These are phyloP conservation scores for Nasonia giraulti DNA, from an alignment of 1,140 invertebrate genomes.

Conservation along the genomic window DNA sequence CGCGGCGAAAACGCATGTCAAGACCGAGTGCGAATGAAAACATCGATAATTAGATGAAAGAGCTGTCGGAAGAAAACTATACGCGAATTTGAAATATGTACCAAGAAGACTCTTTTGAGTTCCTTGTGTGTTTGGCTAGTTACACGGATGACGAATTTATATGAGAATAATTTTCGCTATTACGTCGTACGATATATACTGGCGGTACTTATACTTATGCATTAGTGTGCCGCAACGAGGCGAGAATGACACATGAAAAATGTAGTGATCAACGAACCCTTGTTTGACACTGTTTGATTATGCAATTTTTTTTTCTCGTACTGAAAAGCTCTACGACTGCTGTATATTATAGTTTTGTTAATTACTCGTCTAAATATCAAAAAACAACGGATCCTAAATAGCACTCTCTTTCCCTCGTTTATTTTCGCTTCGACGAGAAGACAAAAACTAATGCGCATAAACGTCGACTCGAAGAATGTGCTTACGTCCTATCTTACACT, in stretches of 20 bases:
- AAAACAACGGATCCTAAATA: background rate
- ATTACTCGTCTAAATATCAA: background rate
- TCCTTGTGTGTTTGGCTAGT: background rate
- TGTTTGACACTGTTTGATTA: slow-evolving; percentile 4
- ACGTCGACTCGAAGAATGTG: slow-evolving; percentile 8
- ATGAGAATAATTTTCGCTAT: slow-evolving; percentile 16
- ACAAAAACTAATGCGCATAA: background rate
- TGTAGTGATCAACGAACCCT: background rate
- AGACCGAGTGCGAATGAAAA: slow-evolving; percentile 3
- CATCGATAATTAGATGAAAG: background rate
- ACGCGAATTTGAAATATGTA: background rate
- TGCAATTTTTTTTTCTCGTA: background rate
- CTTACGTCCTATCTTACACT: slow-evolving; percentile 25
- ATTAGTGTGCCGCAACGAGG: background rate
- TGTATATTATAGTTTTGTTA: background rate
- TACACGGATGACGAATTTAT: slow-evolving; percentile 14
- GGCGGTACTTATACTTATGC: slow-evolving; percentile 14
- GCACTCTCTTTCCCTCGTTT: background rate
- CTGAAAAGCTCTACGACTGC: background rate
- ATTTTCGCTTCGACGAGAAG: background rate
- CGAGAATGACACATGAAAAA: background rate
- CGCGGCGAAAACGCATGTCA: background rate
- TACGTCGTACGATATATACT: slow-evolving; percentile 17
- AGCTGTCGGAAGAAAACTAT: background rate
- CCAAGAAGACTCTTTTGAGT: background rate